Percentiles rank a stretch among this genome's conserved stretches.
Conservation (phyloP, 1,140 invertebrate genomes). For the Cyphomyrmex costatus region DNA sequence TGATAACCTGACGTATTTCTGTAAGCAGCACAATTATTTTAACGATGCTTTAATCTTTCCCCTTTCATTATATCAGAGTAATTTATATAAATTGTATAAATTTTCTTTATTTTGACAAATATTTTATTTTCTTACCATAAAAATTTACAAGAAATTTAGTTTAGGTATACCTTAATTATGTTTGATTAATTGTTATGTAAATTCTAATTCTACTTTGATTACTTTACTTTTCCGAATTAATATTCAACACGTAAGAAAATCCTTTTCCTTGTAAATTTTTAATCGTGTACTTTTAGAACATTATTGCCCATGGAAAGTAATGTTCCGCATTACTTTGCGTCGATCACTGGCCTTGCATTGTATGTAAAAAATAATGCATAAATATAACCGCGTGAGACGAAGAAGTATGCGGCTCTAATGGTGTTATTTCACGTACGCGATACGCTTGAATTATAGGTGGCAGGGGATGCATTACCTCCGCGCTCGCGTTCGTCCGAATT, state of each 20-base stretch:
- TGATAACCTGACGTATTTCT: constrained; percentile 13
- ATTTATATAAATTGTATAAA: neutral
- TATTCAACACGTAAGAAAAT: neutral
- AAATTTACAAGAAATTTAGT: neutral
- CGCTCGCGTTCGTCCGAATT: constrained; percentile 23
- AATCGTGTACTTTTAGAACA: neutral
- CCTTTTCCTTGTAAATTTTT: neutral
- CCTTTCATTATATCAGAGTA: no score
- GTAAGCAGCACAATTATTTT: constrained; percentile 17
- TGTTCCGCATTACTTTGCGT: neutral
- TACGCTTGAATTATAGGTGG: constrained; percentile 14
- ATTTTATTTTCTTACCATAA: neutral
- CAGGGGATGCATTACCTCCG: constrained; percentile 9
- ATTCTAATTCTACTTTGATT: no score
- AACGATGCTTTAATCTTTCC: neutral
- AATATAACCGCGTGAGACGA: neutral
- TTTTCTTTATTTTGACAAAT: neutral
- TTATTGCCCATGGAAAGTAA: neutral
- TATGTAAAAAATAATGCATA: constrained; percentile 8
- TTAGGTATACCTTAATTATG: neutral
- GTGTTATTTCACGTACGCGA: neutral
- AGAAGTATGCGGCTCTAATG: neutral
- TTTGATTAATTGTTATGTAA: neutral
- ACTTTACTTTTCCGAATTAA: neutral
- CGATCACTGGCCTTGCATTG: constrained; percentile 19